Evolutionary conservation across 1,140 invertebrate genomes (phyloP), one percentile per base, ranked within the genome.

Genomic region (Zaprionus kolodkinae): DNA sequence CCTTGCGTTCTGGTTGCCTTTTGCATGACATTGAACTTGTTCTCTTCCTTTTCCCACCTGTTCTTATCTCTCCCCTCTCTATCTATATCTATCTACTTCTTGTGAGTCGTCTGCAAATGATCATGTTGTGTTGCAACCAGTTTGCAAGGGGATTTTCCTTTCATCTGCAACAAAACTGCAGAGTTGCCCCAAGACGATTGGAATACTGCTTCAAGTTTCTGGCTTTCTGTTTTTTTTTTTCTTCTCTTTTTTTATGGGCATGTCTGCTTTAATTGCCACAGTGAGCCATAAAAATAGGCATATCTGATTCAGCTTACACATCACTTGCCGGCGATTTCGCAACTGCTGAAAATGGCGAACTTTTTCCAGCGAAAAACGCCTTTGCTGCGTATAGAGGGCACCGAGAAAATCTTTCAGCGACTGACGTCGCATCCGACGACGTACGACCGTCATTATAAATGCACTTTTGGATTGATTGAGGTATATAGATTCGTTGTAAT

Each of bases 401-500:
- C 72, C 79, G n/a, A 86, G 61, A 73, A 87, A 82, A 55, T 87
- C 73, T 63, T 85, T 87, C 13, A 87, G 60, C 45, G 84, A 85
- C 60, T 79, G 73, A 50, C 81, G 79, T 36, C 84, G 76, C 57
- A 87, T 50, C 52, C 79, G 84, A 50, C 76, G 79, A 59, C 79
- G 76, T 36, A 87, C 67, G 52, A 80, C 71, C 17, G 84, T 76
- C 84, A 87, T 86, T n/a, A 17, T 67, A 25, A 33, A 6, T 17
- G 27, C n/a, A 45, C 30, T 17, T 33, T 2, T 17, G 13, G 13
- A 11, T 54, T 21, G 33, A 50, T 17, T 35, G 35, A 25, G 48
- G 9, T 50, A 27, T 36, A 54, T 40, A 6, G 25, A 38, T 71
- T 43, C 45, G 36, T 35, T 45, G 55, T 21, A 13, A 13, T 64